Evolutionary conservation across 1,140 invertebrate genomes (phyloP).

Genomic region (Callitettix versicolor): DNA sequence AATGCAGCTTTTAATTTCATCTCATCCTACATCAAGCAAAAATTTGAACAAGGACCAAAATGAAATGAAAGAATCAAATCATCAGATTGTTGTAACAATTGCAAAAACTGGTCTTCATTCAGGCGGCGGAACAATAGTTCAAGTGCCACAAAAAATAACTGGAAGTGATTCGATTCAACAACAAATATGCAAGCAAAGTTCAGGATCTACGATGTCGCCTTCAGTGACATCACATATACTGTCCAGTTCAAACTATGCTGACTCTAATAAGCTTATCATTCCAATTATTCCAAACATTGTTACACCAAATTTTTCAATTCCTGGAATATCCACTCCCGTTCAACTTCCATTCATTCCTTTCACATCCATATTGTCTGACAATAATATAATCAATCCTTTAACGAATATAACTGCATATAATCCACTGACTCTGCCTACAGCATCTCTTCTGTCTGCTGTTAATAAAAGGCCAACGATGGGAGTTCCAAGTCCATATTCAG

Average conservation of each 20-base stretch:
- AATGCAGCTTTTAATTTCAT: background rate
- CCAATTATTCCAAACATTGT: conserved; percentile 45
- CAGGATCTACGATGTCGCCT: background rate
- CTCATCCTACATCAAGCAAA: background rate
- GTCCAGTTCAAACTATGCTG: conserved; percentile 4
- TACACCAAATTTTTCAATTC: conserved; percentile 39
- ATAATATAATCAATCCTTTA: conserved; percentile 34
- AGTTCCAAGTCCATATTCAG: conserved; percentile 9
- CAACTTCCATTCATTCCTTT: conserved; percentile 13
- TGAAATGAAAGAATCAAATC: conserved; percentile 3
- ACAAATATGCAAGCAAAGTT: background rate
- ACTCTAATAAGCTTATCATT: conserved; percentile 41
- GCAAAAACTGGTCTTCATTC: conserved; percentile 34
- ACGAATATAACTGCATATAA: conserved; percentile 56
- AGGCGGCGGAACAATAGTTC: conserved; percentile 32
- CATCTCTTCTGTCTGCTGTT: conserved; percentile 17
- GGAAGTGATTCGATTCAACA: background rate
- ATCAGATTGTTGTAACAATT: conserved; percentile 31
- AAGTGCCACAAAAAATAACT: conserved; percentile 17
- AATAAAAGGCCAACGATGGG: background rate
- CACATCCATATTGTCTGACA: conserved; percentile 32
- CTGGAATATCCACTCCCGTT: conserved; percentile 3
- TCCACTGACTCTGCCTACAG: conserved; percentile 45
- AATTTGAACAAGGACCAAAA: conserved; percentile 3
- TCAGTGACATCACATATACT: background rate